Percentiles rank a stretch among this genome's conserved stretches.
Conservation (phyloP, 2,113 vertebrate species). For the Zapus hudsonius region DNA sequence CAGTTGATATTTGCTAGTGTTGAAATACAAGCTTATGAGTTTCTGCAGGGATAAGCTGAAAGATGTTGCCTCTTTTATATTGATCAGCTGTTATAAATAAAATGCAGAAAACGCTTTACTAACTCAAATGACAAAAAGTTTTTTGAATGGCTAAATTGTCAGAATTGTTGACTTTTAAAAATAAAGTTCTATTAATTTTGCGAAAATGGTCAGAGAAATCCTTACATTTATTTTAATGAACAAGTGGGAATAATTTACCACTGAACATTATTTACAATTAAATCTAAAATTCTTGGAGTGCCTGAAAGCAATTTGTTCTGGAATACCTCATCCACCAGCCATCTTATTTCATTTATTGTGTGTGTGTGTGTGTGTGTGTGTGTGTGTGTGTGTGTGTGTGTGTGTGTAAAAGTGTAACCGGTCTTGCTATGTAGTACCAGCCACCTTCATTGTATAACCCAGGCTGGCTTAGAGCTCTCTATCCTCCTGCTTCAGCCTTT, state of each 20-base stretch:
- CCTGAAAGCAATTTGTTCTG: background rate
- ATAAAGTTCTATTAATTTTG: slow-evolving; percentile 49
- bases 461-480: background rate
- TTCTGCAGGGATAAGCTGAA: slow-evolving; percentile 81
- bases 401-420: background rate
- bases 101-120: slow-evolving; percentile 31
- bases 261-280: slow-evolving; percentile 13
- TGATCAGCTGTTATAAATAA: slow-evolving; percentile 61
- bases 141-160: slow-evolving; percentile 33
- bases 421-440: background rate
- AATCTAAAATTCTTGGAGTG: slow-evolving; percentile 6
- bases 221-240: slow-evolving; percentile 56
- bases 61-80: slow-evolving; percentile 70
- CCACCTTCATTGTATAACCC: background rate
- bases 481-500: background rate
- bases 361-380: too few relatives aligned
- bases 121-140: slow-evolving; percentile 29
- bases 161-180: slow-evolving; percentile 7
- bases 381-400: too few relatives aligned
- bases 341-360: slow-evolving; percentile 3
- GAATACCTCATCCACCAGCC: background rate
- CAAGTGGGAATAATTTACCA: slow-evolving; percentile 13
- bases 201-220: slow-evolving; percentile 33
- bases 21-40: slow-evolving; percentile 89
- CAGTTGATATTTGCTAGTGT: slow-evolving; percentile 89